Conservation (phyloP, 2,113 vertebrate species). For the Chionodraco myersi region DNA sequence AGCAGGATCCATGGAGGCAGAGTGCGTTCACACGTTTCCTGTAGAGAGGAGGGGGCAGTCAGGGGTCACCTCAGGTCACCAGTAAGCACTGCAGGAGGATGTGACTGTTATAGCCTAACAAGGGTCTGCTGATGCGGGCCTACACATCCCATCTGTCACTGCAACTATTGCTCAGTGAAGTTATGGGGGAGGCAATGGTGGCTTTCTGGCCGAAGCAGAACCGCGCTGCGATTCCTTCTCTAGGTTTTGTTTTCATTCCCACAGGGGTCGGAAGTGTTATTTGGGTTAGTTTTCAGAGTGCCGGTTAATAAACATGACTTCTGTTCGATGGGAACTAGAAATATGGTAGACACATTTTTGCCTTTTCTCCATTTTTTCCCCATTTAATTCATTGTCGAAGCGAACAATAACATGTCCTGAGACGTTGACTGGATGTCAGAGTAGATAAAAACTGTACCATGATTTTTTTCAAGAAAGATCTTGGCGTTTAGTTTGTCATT, state of each 20-base stretch:
- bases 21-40: slow-evolving; percentile 66
- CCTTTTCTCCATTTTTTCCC: slow-evolving; percentile 8
- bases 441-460: slow-evolving; percentile 21
- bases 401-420: slow-evolving; percentile 61
- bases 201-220: slow-evolving; percentile 12
- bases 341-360: slow-evolving; percentile 42
- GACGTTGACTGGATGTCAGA: slow-evolving; percentile 9
- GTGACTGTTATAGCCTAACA: slow-evolving; percentile 59
- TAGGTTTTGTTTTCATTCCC: slow-evolving; percentile 74
- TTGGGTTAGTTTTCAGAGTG: slow-evolving; percentile 72
- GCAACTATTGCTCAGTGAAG: slow-evolving; percentile 23
- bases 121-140: slow-evolving; percentile 72
- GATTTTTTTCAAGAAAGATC: slow-evolving; percentile 19
- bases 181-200: slow-evolving; percentile 35
- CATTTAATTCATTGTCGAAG: slow-evolving; percentile 49
- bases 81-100: slow-evolving; percentile 71
- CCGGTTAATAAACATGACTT: slow-evolving; percentile 59
- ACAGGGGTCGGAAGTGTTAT: slow-evolving; percentile 73
- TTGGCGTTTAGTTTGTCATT: slow-evolving; percentile 56
- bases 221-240: slow-evolving; percentile 7
- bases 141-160: slow-evolving; percentile 77
- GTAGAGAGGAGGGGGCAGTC: slow-evolving; percentile 44
- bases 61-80: slow-evolving; percentile 73
- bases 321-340: slow-evolving; percentile 60
- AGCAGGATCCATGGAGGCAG: slow-evolving; percentile 46